Percentiles rank a stretch among this genome's conserved stretches.
Conservation (phyloP, 2,113 vertebrate species). For the Laticauda laticaudata region DNA sequence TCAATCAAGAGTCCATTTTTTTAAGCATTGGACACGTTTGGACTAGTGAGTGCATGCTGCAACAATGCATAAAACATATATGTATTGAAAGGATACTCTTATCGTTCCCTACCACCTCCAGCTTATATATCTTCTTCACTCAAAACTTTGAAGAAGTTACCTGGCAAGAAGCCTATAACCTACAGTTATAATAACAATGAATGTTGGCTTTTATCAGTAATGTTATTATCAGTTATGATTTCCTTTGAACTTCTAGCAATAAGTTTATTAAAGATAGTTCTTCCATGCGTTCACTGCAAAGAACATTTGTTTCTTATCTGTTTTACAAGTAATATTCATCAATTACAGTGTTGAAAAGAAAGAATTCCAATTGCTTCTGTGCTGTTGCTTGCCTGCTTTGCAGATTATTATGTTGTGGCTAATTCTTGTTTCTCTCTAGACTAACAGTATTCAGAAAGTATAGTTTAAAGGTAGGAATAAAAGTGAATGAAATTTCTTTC, state of each 20-base stretch:
- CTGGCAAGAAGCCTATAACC: not conserved
- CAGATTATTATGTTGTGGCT: not conserved
- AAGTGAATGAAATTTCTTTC: not conserved
- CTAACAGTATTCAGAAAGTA: not conserved
- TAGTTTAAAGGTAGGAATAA: not conserved
- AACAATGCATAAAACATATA: not conserved
- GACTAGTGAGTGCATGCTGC: not conserved
- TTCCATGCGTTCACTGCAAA: not conserved
- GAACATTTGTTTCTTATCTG: not conserved
- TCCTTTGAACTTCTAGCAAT: not conserved
- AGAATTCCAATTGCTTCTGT: not conserved
- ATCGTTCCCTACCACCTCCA: not conserved
- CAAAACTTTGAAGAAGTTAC: not conserved
- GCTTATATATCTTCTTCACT: not conserved
- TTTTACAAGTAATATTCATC: not conserved
- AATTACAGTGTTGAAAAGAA: not conserved
- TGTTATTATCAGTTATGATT: not conserved
- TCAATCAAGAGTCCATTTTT: not conserved
- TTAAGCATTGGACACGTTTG: not conserved
- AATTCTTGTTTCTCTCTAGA: not conserved
- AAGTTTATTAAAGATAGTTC: not conserved
- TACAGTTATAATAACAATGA: not conserved
- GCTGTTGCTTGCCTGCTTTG: not conserved
- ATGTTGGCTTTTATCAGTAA: not conserved
- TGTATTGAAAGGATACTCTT: not conserved